These are phyloP conservation scores for Heptranchias perlo DNA, from an alignment of 2,113 vertebrate genomes.

Conservation along the genomic window DNA sequence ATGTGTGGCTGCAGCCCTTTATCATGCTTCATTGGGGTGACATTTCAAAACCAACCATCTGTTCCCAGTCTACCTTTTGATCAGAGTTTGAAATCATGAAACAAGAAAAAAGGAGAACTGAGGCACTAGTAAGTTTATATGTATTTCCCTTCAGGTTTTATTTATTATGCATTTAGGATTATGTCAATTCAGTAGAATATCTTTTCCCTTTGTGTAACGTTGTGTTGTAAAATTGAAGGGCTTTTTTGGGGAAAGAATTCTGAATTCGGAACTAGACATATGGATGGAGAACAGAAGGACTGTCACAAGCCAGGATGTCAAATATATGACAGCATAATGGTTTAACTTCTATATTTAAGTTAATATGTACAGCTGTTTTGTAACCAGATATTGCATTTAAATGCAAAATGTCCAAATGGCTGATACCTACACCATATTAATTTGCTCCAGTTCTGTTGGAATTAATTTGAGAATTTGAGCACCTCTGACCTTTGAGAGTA, in stretches of 20 bases:
- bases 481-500: constrained; percentile 3
- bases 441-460: neutral
- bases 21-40: neutral
- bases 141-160: neutral
- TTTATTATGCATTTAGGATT: neutral
- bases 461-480: neutral
- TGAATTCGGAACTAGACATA: neutral
- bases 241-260: neutral
- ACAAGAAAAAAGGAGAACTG: neutral
- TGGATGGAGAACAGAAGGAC: neutral
- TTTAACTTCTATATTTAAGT: neutral
- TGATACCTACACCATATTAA: neutral
- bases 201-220: neutral
- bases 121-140: neutral
- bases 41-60: neutral
- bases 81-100: neutral
- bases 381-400: constrained; percentile 21
- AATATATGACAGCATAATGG: constrained; percentile 1
- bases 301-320: neutral
- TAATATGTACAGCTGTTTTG: constrained; percentile 20
- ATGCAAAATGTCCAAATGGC: constrained; percentile 24
- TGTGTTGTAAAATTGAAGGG: constrained; percentile 21
- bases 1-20: neutral
- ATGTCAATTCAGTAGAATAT: neutral
- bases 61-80: neutral